Conservation (phyloP, 2,113 vertebrate species). For the Ceyx melanurus region DNA sequence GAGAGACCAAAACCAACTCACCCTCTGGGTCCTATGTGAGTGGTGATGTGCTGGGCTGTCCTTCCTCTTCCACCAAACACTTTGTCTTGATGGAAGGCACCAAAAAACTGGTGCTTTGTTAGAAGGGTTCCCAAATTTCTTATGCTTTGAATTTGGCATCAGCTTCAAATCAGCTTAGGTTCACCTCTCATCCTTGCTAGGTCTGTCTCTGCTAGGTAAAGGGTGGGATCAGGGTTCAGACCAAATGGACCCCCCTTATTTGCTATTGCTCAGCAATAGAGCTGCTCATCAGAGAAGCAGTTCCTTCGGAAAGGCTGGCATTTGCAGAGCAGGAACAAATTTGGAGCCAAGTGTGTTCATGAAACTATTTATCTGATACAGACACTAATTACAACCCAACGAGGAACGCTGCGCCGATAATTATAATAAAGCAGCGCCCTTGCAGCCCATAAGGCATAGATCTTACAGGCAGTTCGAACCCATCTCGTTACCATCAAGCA, state of each 20-base stretch:
- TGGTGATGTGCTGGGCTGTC: not conserved
- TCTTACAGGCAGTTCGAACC: constrained; percentile 8
- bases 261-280: not conserved
- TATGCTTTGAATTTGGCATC: not conserved
- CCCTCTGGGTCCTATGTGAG: not conserved
- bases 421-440: constrained; percentile 15
- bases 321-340: not conserved
- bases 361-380: constrained; percentile 52
- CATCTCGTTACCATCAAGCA: not conserved
- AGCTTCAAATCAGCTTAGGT: not conserved
- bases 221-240: not conserved
- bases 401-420: not conserved
- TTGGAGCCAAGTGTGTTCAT: not conserved
- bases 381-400: constrained; percentile 33
- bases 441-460: constrained; percentile 26
- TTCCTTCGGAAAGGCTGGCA: not conserved
- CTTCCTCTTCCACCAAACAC: not conserved
- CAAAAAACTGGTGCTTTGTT: not conserved
- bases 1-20: not conserved
- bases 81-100: not conserved
- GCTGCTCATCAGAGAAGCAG: constrained; percentile 6
- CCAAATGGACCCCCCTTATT: not conserved
- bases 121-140: not conserved
- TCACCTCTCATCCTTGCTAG: not conserved
- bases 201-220: not conserved